Evolutionary conservation across 1,140 invertebrate genomes (phyloP), one percentile per base, ranked within the genome.

Genomic region (Colletes latitarsis): DNA sequence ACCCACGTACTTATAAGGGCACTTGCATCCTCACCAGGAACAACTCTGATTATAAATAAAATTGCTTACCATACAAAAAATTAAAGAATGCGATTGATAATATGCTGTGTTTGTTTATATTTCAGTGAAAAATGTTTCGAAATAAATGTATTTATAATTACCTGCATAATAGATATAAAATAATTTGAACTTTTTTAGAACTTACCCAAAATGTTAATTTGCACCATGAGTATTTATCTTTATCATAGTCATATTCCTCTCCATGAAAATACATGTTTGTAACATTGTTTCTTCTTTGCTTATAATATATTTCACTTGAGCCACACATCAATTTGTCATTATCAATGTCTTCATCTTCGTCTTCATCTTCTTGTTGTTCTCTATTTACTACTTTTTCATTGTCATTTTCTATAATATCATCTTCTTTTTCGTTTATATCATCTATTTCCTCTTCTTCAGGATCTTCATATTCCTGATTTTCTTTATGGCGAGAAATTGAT

Each of bases 391-490:
- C n/a, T 3, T 39, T 77, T 19, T 70, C 66, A 43, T 55, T 82
- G 60, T 87, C 82, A 30, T 82, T 69, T 12, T 92, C 89, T 53
- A 89, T 82, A 57, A 90, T 90, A 71, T 94, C 94, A 58, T 95
- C 94, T 57, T 94, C 93, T 60, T 94, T 94, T 85, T 87, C 78
- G 55, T 69, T 86, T 92, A 92, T 30, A 89, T 88, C 90, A 66
- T 92, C 93, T 39, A 93, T 93, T 43, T 94, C 90, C 66, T 92
- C 92, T 87, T 91, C 93, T 39, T 86, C 96, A 1, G 95, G 95
- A 89, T 98, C 97, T 84, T 98, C 96, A 88, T 97, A 96, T 58
- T 97, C 97, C 60, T 95, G 95, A 72, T 95, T 95, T 82, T 96
- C 95, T 57, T 95, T 92, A 79, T 95, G 95, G 82, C 95, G 94